phyloP scores from a whole-genome alignment of 2,113 vertebrate species.

The Euleptes europaea region DNA sequence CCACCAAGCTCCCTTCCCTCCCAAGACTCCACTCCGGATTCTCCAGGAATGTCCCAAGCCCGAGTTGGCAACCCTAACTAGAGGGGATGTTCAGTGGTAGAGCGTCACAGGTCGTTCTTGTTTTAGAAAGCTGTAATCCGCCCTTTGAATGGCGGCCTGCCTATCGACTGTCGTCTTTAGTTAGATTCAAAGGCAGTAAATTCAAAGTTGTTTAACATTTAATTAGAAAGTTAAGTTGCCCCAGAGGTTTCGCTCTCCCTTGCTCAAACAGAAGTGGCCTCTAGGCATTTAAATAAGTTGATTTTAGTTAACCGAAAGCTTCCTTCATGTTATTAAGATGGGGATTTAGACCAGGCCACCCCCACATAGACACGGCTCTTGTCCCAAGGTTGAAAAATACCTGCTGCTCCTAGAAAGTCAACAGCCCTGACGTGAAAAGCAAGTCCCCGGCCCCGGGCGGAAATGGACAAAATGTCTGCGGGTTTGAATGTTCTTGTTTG shows the following conservation, averaged over 20 bases:
- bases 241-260: background rate
- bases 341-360: background rate
- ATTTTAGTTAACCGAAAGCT: conserved; percentile 42
- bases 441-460: conserved; percentile 38
- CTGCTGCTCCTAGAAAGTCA: conserved; percentile 41
- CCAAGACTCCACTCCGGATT: too few species aligned
- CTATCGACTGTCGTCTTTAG: background rate
- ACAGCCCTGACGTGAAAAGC: conserved; percentile 22
- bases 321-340: conserved; percentile 13
- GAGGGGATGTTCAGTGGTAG: too few species aligned
- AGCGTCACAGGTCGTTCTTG: too few species aligned
- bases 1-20: too few species aligned
- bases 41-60: too few species aligned
- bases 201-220: background rate
- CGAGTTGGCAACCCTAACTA: too few species aligned
- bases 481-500: conserved; percentile 55
- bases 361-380: background rate
- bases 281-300: conserved; percentile 11
- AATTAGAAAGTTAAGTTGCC: background rate
- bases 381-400: conserved; percentile 16
- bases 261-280: background rate
- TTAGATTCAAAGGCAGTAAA: background rate
- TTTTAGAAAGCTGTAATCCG: background rate
- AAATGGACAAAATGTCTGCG: conserved; percentile 48
- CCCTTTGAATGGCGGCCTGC: background rate